Conservation (phyloP, 2,113 vertebrate genomes). For the Edolisoma coerulescens region DNA sequence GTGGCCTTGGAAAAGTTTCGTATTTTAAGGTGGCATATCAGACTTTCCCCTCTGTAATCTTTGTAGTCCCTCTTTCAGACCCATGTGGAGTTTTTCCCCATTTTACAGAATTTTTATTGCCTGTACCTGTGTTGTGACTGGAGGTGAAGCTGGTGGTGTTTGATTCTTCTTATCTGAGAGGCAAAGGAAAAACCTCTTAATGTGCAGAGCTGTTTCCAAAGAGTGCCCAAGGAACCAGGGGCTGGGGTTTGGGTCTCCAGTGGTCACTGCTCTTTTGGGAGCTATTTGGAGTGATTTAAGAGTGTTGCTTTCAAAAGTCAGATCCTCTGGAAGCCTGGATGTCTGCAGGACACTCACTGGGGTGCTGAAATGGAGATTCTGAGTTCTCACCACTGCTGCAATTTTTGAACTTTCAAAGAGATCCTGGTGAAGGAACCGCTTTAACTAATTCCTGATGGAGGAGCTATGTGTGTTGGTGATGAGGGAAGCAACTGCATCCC, state of each 20-base stretch:
- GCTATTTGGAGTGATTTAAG: neutral
- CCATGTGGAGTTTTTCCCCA: neutral
- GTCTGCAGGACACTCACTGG: neutral
- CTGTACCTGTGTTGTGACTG: neutral
- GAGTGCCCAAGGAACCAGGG: neutral
- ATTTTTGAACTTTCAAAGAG: neutral
- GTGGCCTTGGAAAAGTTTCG: neutral
- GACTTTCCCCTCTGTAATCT: neutral
- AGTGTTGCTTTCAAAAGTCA: neutral
- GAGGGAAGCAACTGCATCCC: neutral
- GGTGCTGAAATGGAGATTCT: neutral
- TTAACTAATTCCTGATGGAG: neutral
- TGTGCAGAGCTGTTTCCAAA: neutral
- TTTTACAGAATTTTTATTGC: neutral
- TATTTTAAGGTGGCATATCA: neutral
- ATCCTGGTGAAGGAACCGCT: neutral
- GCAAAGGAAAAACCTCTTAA: neutral
- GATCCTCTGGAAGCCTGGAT: neutral
- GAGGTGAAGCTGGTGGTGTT: neutral
- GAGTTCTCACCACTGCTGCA: neutral
- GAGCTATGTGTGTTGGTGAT: neutral
- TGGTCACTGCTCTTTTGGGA: neutral
- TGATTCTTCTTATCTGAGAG: neutral
- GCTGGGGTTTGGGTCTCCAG: neutral
- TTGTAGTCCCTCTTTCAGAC: neutral